Evolutionary conservation across 2,888 invertebrate genomes (phyloP).

Genomic region (Rotaria macrura): DNA sequence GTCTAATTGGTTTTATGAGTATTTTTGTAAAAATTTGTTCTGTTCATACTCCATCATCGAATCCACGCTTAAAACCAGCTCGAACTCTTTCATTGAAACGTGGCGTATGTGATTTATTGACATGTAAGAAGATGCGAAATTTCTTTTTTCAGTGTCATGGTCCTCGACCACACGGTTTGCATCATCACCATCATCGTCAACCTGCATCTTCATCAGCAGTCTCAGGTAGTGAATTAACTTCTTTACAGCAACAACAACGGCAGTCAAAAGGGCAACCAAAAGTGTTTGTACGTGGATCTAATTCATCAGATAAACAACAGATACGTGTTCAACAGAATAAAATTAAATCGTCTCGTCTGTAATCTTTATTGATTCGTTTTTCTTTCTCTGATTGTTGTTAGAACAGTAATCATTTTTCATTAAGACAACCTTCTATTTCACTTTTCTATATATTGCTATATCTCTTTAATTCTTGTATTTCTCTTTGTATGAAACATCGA

Average conservation of each 20-base stretch:
- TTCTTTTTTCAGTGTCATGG: not conserved
- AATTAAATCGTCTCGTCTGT: not conserved
- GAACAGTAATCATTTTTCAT: not conserved
- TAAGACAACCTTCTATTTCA: not conserved
- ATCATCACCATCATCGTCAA: not conserved
- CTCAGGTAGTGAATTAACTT: not conserved
- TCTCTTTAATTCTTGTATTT: too few relatives aligned
- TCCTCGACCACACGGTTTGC: not conserved
- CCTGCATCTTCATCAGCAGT: not conserved
- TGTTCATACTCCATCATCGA: conserved; percentile 95
- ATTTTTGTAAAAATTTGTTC: conserved; percentile 98
- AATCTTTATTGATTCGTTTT: not conserved
- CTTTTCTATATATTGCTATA: not conserved
- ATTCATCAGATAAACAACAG: not conserved
- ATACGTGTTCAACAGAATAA: not conserved
- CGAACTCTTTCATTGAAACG: not conserved
- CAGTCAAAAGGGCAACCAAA: not conserved
- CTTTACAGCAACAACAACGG: not conserved
- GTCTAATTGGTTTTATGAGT: conserved; percentile 86
- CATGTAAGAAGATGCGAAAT: not conserved
- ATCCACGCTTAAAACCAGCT: conserved; percentile 57
- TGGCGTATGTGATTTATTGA: not conserved
- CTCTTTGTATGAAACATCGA: not conserved
- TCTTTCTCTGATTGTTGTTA: not conserved
- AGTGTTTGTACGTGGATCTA: not conserved